Conservation (phyloP, 2,797 vertebrate species). For the Coreius guichenoti region DNA sequence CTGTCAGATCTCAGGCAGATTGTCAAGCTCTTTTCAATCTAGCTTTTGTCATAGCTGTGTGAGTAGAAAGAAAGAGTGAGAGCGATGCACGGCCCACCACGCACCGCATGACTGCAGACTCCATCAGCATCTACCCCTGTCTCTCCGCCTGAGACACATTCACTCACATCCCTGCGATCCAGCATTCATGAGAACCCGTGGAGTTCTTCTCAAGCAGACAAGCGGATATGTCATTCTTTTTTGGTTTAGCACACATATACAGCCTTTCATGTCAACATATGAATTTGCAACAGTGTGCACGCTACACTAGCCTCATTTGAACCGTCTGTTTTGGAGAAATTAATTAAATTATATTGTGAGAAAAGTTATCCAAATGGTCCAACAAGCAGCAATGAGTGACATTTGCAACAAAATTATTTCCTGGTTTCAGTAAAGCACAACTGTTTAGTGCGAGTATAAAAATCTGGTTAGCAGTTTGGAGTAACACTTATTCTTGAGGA, state of each 20-base stretch:
- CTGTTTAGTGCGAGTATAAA: not conserved
- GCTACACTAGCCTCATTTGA: not conserved
- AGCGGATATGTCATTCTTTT: constrained; percentile 5
- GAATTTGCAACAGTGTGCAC: not conserved
- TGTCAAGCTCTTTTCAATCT: constrained; percentile 43
- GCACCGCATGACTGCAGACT: constrained; percentile 39
- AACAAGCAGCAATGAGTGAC: not conserved
- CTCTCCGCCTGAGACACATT: constrained; percentile 44
- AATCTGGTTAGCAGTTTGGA: not conserved
- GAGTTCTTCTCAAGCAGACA: not conserved
- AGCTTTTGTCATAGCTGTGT: constrained; percentile 42
- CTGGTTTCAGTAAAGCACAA: not conserved
- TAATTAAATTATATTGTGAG: not conserved
- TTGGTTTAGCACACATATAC: not conserved
- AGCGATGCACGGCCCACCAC: not conserved
- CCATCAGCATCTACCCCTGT: constrained; percentile 32
- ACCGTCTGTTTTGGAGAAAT: constrained; percentile 7
- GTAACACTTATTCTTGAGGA: not conserved
- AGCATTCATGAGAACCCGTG: constrained; percentile 3
- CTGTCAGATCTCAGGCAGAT: constrained; percentile 35
- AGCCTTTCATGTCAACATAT: not conserved
- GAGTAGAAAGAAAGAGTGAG: constrained; percentile 31
- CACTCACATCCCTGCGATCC: constrained; percentile 40
- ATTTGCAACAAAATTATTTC: not conserved
- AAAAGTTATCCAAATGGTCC: not conserved